A percentile compares a stretch with the other conserved stretches of the same genome.
phyloP scores from a whole-genome alignment of 2,113 vertebrate species.

The Hemichromis elongatus region DNA sequence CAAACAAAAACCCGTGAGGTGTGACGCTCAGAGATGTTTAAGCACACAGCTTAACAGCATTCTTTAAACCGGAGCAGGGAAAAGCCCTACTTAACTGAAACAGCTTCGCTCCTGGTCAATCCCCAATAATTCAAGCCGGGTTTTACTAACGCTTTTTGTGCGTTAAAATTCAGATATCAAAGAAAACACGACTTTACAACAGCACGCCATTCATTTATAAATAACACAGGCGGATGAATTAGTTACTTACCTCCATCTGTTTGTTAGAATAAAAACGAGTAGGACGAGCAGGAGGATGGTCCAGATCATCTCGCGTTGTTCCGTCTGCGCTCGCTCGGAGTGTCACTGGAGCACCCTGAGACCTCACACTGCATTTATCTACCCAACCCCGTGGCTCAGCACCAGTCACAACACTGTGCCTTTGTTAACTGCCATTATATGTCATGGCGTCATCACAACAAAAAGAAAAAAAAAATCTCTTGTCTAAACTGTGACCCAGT shows the following conservation, averaged over 20 bases:
- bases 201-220: not conserved
- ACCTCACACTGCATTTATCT: not conserved
- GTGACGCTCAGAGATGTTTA: not conserved
- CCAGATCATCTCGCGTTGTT: constrained; percentile 64
- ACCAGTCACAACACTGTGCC: not conserved
- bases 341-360: not conserved
- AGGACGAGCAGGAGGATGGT: constrained; percentile 55
- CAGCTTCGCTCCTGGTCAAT: not conserved
- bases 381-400: not conserved
- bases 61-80: not conserved
- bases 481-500: not conserved
- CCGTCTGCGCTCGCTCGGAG: not conserved
- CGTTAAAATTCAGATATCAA: not conserved
- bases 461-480: not conserved
- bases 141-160: not conserved
- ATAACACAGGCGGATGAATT: not conserved
- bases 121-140: not conserved
- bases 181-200: not conserved
- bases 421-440: not conserved
- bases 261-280: constrained; percentile 56
- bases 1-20: not conserved
- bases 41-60: not conserved
- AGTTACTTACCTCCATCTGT: constrained; percentile 60
- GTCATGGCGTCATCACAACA: not conserved
- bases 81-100: not conserved